Base-by-base conservation (phyloP, 2,113 vertebrate species). In the Picathartes gymnocephalus region DNA sequence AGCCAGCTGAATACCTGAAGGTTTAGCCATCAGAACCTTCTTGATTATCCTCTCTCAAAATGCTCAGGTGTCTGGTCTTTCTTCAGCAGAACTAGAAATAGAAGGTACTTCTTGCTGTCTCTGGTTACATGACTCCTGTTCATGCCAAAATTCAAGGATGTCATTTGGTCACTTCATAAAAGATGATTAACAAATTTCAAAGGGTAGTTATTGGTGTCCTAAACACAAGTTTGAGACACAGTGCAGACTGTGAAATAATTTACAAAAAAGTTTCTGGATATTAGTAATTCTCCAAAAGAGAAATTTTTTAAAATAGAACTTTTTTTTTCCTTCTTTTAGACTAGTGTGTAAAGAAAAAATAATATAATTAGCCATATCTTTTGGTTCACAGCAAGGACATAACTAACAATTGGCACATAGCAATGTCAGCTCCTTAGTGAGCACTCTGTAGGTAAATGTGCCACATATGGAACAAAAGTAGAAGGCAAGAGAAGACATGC, bases 241-340 rank as follows among this genome's bases (percentile, higher is more conserved):
- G 15, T 16, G 8, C 7, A 58, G 54, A 73, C 1, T 10, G 11
- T 12, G 7, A 8, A 6, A 23, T 8, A 39, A 39, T 45, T 37
- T 58, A 15, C 8, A 39, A 39, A 39, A 11, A 39, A 39, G 39
- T 45, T 85, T 72, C 24, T 61, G 7, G 6, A 22, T 53, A 50
- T 40, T 31, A 72, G 51, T n/a, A 28, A 4, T 30, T 82, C 11
- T 53, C 10, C 4, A 37, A 40, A 2, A 25, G 18, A 16, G 4
- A 33, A 33, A 47, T 13, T n/a, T 30, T 3, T 54, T 61, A 70
- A 18, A 42, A 20, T 53, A 12, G 10, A 86, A 65, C 4, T 42
- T 16, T 13, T 28, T 22, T 22, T 18, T 4, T 4, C 0, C 16
- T 58, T 3, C 1, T 17, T 40, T 81, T 48, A 15, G 7, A 27